phyloP scores from a whole-genome alignment of 2,888 invertebrate species.

The Chloroclystis v-ata region DNA sequence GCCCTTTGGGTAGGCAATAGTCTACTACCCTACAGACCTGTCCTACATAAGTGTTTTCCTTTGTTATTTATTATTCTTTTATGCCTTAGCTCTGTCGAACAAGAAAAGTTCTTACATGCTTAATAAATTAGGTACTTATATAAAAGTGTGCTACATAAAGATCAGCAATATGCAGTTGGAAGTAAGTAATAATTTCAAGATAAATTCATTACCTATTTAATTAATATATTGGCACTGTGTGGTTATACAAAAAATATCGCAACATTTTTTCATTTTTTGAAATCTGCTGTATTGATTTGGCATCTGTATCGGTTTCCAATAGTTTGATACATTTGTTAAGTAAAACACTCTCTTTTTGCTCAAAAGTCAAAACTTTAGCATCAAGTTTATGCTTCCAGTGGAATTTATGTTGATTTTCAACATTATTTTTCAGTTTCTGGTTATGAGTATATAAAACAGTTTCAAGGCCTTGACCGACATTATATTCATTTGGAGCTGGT shows the following conservation, averaged over 20 bases:
- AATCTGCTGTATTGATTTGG: background rate
- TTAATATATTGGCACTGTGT: background rate
- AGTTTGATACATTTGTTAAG: slow-evolving; percentile 47
- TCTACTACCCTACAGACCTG: too few relatives aligned
- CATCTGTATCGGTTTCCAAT: slow-evolving; percentile 35
- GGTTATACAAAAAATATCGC: slow-evolving; percentile 20
- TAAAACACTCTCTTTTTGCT: slow-evolving; percentile 43
- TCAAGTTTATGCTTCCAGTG: slow-evolving; percentile 38
- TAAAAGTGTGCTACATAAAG: too few relatives aligned
- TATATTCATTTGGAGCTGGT: slow-evolving; percentile 58
- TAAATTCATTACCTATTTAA: background rate
- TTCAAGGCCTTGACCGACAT: slow-evolving; percentile 48
- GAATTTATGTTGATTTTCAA: slow-evolving; percentile 43
- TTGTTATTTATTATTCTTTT: too few relatives aligned
- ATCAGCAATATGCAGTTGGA: too few relatives aligned
- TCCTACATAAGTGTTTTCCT: too few relatives aligned
- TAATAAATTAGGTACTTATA: too few relatives aligned
- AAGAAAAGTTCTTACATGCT: too few relatives aligned
- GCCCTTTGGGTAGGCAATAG: too few relatives aligned
- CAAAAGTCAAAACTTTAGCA: slow-evolving; percentile 31
- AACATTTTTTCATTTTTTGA: slow-evolving; percentile 15
- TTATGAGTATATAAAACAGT: slow-evolving; percentile 55
- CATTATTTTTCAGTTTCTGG: slow-evolving; percentile 45
- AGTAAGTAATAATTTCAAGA: too few relatives aligned
- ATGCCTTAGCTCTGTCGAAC: too few relatives aligned